Base-by-base conservation (phyloP, 2,888 invertebrate species). In the Lissocephala sabroskyi region DNA sequence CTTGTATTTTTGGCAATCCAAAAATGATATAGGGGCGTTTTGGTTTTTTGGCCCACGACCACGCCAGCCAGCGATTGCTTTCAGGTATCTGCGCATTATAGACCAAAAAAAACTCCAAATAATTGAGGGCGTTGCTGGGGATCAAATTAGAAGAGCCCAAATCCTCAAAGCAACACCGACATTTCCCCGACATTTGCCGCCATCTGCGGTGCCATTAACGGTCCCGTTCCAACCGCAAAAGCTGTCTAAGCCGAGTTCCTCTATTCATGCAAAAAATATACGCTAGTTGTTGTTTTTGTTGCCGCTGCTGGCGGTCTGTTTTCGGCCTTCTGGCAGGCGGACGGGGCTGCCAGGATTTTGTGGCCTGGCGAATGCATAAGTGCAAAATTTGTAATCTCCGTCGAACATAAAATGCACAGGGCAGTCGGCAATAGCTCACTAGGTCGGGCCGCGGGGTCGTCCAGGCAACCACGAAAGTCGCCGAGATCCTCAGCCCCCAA, bases 351-450 rank as follows among this genome's bases (percentile, higher is more conserved):
- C n/a, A n/a, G n/a, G n/a, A 5, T 23, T 23, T 23, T 11, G 11
- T 30, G 30, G 19, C 19, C 19, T 47, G 46, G 45, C 29, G 56
- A 40, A 49, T 35, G 55, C 66, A 64, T 70, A 70, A 74, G 68
- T 74, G 75, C 59, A 71, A 64, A 74, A 74, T 70, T 71, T 68
- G 68, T 70, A 70, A 70, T 74, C 68, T 66, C 70, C 62, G 55
- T 18, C 37, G 37, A 37, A 19, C 37, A 18, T 23, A 19, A 37
- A 37, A 37, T 37, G 37, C 37, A 37, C 9, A 16, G 19, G n/a
- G 35, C 35, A 14, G n/a, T 9, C 23, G 16, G 17, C 35, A 17
- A 35, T 16, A 35, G 14, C 35, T 35, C 35, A 35, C n/a, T n/a
- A n/a, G n/a, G n/a, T n/a, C n/a, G n/a, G n/a, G n/a, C n/a, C n/a